Base-by-base conservation (phyloP, 2,888 invertebrate genomes). In the Drosophila gaucha region DNA sequence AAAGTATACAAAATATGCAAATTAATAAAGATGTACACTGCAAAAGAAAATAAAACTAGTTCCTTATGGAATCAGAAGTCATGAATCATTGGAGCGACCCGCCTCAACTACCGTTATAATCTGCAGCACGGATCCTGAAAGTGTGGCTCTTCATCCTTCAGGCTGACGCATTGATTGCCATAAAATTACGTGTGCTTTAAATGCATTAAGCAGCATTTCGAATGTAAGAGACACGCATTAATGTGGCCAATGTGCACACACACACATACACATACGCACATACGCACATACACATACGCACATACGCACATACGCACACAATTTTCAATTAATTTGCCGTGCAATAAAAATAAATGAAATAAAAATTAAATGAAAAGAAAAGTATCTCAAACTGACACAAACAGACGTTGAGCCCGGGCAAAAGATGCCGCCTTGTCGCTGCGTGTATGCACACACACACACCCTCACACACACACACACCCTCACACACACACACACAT, bases 211-310 rank as follows among this genome's bases (percentile, higher is more conserved):
- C 50, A 71, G 67, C 73, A 57, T 80, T 67, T 65, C 75, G 66
- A 63, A 71, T 74, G 82, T 72, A 60, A 85, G 74, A 74, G 80
- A 62, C 83, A 68, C 44, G 72, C 79, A 80, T 85, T 80, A 59
- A 74, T 82, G 75, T 78, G 75, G 64, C 65, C 74, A 67, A 69
- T 73, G 70, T 73, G 63, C 18, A 38, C 20, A 49, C 49, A 47
- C 22, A 14, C 35, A 55, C 20, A 36, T 28, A 14, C 36, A 12
- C 55, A 10, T 20, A 18, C 20, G 58, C 26, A 46, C 52, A 41
- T n/a, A n/a, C n/a, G n/a, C n/a, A n/a, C n/a, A n/a, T n/a, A n/a
- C 67, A 54, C 64, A 50, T 36, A 24, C 56, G 38, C 59, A 58
- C 41, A 62, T n/a, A n/a, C n/a, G n/a, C 67, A 54, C 64, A 50